Evolutionary conservation across 2,888 invertebrate genomes (phyloP).

Genomic region (Perdita meconis): DNA sequence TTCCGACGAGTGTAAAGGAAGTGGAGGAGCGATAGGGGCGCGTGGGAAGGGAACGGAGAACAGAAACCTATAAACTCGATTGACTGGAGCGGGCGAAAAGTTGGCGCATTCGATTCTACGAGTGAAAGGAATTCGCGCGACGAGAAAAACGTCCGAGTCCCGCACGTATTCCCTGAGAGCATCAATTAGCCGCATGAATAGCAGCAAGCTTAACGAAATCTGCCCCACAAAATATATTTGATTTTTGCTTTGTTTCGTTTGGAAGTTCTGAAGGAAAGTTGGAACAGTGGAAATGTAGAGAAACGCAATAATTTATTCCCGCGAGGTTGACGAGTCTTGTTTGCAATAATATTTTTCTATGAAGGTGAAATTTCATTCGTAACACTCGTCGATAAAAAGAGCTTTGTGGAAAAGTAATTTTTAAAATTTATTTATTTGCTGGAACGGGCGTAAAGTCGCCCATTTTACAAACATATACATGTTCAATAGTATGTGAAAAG

Average conservation of each 20-base stretch:
- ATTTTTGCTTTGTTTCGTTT: background rate
- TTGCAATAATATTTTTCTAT: too few species aligned
- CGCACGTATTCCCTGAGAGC: slow-evolving; percentile 9
- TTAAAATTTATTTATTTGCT: too few species aligned
- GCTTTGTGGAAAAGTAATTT: too few species aligned
- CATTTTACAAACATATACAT: too few species aligned
- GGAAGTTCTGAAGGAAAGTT: background rate
- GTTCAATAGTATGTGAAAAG: too few species aligned
- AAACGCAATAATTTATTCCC: too few species aligned
- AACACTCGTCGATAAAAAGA: too few species aligned
- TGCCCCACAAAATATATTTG: background rate
- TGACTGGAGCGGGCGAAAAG: slow-evolving; percentile 11
- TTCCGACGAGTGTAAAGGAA: background rate
- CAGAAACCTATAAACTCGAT: slow-evolving; percentile 20
- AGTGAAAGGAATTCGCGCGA: slow-evolving; percentile 7
- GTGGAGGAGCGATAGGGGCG: background rate
- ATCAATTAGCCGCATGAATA: slow-evolving; percentile 32
- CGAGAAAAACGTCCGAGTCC: slow-evolving; percentile 4
- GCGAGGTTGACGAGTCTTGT: too few species aligned
- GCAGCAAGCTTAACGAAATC: slow-evolving; percentile 16
- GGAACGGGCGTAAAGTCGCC: too few species aligned
- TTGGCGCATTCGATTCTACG: background rate
- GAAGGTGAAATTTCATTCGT: too few species aligned
- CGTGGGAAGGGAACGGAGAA: too few species aligned
- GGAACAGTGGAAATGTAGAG: too few species aligned